Evolutionary conservation across 2,888 invertebrate genomes (phyloP), one percentile per base, ranked within the genome.

Genomic region (Dasypolia templi): DNA sequence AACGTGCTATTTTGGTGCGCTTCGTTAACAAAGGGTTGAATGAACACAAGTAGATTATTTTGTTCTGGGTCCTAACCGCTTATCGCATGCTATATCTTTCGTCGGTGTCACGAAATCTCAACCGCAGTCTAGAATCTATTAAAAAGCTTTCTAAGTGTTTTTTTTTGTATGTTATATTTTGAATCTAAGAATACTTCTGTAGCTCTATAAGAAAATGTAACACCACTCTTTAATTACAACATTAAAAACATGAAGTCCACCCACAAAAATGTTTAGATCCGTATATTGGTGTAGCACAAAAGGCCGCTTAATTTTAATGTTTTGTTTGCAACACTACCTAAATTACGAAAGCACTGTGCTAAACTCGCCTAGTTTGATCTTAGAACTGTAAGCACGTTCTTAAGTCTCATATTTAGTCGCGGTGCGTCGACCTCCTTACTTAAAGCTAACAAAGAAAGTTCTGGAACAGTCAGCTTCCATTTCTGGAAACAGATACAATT

Each of bases 401-500:
- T 71, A 59, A 70, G 63, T 53, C 64, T 79, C 72, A 75, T 77
- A 85, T 87, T 87, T 76, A 75, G 77, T 84, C 73, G 35, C 75
- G 79, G 89, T 86, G 80, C 85, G 75, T 87, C 82, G 86, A 88
- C 86, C 86, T 83, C 81, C 72, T 84, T 81, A 74, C 81, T 80
- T 79, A 77, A 72, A 80, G 79, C 86, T 85, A 88, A 91, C 91
- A 91, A 92, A 92, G 90, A 91, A 92, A 90, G 87, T 89, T 91
- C 91, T 92, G 91, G 88, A 92, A 90, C 88, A 89, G 89, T 89
- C 90, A 85, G 89, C 88, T 91, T 92, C 92, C 93, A 92, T 93
- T 93, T 93, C 92, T 93, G 92, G 92, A 93, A 92, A 89, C 88
- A 87, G 88, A 91, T 90, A 90, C 89, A 89, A 90, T 90, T 90